Evolutionary conservation across 2,797 vertebrate genomes (phyloP), one percentile per base, ranked within the genome.

Genomic region (Spatula clypeata): DNA sequence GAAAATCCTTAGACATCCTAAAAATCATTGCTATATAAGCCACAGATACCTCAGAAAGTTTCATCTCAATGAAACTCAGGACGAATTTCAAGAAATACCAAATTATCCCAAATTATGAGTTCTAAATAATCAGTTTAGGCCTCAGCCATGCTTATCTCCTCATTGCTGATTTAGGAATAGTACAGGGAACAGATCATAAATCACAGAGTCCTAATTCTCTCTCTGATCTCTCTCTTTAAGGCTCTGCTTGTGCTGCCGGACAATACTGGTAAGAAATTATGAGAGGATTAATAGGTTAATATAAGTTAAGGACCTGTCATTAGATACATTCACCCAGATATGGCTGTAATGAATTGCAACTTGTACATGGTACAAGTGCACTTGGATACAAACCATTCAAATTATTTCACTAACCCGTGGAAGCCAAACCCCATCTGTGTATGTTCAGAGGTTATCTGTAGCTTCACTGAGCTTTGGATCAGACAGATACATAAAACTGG

Each of bases 321-420:
- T 38, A 92, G 71, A 58, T 79, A 73, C 6, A 61, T 61, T 58
- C 17, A 72, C 9, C 4, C 19, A 67, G 65, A 95, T 86, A 31
- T 36, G 66, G 7, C 45, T 88, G 34, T 66, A 94, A 86, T 66
- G 76, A 90, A 90, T 86, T 86, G 38, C 62, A 92, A 31, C 61
- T 84, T 71, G 4, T 24, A 51, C 61, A 27, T 0, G 6, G 31
- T 87, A 92, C 13, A 88, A 80, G 72, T 31, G 29, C 61, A 83
- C n/a, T 85, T 85, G 79, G 55, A 55, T 76, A 7, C 24, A 85
- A 89, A 92, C 58, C 29, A 47, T 85, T 76, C 47, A 49, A 71
- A 71, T 93, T 81, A 72, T 13, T 87, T 91, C 64, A 82, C 65
- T 42, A 92, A 67, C n/a, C 34, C 83, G 58, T 66, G 69, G 73